Evolutionary conservation across 2,797 vertebrate genomes (phyloP), one percentile per base, ranked within the genome.

Genomic region (Xiphorhynchus erythropygius): DNA sequence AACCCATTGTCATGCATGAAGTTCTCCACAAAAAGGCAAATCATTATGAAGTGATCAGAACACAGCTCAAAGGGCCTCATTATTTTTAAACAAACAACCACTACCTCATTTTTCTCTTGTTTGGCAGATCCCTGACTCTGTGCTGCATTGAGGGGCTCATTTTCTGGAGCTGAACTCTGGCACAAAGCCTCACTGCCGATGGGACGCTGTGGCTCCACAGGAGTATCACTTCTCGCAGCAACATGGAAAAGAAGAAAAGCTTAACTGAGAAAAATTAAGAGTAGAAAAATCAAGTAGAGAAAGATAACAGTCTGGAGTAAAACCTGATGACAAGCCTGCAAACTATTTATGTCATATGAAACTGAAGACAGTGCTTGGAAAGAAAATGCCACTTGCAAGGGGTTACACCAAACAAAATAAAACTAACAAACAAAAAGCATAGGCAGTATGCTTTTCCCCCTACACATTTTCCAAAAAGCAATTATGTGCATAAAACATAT

Each of bases 51-150:
- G 70, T 10, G 27, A 91, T 82, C 30, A 79, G 69, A 95, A 53
- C 7, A 30, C 55, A 85, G 84, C 84, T 89, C 44, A 80, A 73
- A 94, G 9, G 32, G 41, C 46, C 55, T 92, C 90, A 87, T 92
- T 94, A 94, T 84, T 89, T 94, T 89, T 62, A 92, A 94, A 79
- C 52, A 84, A 89, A 18, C 33, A 89, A 70, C 22, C 33, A 77
- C 79, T 97, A 99, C 99, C 99, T 99, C 99, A 60, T 99, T 99
- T 97, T 97, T 99, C 65, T 99, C 99, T 78, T 96, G 97, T 89
- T 98, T 98, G 82, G 88, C 80, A 63, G 96, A 69, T 96, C 93
- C 98, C 87, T 97, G 97, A 91, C 95, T 95, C 64, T 98, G 97
- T 22, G 98, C 97, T 33, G 99, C 99, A 95, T 97, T 98, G 73